Conservation (phyloP, 2,797 vertebrate genomes). For the Manis javanica region DNA sequence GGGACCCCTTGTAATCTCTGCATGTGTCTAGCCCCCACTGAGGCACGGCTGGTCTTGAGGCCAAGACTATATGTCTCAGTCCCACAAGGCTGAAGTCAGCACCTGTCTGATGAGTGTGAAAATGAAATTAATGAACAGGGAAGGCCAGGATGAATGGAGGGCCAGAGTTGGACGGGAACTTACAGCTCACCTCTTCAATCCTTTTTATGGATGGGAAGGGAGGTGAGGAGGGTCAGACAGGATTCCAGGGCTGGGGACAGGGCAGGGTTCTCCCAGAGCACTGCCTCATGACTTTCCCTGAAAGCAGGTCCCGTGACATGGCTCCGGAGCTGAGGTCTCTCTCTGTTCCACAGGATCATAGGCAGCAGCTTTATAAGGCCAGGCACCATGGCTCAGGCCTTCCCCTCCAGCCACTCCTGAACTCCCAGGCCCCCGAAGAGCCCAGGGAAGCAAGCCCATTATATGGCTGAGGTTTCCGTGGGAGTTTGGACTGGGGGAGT, state of each 20-base stretch:
- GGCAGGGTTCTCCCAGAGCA: not conserved
- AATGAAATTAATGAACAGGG: too few species aligned
- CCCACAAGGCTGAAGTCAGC: not conserved
- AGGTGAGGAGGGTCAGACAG: not conserved
- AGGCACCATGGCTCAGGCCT: not conserved
- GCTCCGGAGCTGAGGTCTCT: not conserved
- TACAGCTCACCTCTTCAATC: too few species aligned
- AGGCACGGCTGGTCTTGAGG: not conserved
- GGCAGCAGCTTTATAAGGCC: not conserved
- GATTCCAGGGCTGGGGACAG: not conserved
- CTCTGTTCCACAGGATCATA: not conserved
- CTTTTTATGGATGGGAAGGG: not conserved
- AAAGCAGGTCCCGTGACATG: not conserved
- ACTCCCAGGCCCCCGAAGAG: not conserved
- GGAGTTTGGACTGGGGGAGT: not conserved
- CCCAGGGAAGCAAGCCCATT: not conserved
- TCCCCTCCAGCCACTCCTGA: not conserved
- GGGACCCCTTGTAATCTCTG: not conserved
- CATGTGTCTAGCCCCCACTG: not conserved
- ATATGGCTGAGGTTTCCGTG: not conserved
- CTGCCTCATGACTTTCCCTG: accelerated
- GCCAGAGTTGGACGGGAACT: not conserved
- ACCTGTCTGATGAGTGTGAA: not conserved
- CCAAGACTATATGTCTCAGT: not conserved
- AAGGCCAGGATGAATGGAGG: not conserved